These are phyloP conservation scores for Epinephelus malabaricus DNA, from an alignment of 2,797 vertebrate genomes.

Conservation along the genomic window DNA sequence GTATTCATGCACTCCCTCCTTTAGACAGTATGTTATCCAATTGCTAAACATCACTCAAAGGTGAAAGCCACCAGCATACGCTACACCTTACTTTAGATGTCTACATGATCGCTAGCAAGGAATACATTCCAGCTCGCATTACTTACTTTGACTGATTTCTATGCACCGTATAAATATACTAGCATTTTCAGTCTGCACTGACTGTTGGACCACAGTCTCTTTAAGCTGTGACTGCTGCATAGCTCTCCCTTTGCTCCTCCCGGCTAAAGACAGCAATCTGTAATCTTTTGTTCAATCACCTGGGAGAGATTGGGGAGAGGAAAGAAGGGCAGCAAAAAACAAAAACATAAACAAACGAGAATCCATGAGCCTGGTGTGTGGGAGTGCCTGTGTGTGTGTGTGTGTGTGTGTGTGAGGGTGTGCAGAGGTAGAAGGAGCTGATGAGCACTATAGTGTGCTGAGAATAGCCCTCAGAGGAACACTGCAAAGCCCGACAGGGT, in stretches of 20 bases:
- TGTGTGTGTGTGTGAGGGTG: conserved; percentile 28
- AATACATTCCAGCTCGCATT: conserved; percentile 5
- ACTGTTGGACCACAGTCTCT: conserved; percentile 32
- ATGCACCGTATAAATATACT: not conserved
- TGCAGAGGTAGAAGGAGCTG: conserved; percentile 44
- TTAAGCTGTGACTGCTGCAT: conserved; percentile 50
- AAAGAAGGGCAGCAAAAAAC: conserved; percentile 32
- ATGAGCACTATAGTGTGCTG: conserved; percentile 50
- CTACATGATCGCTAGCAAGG: conserved; percentile 21
- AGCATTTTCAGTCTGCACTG: conserved; percentile 22
- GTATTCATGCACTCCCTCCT: conserved; percentile 56
- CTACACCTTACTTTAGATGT: conserved; percentile 29
- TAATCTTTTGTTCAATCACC: conserved; percentile 76
- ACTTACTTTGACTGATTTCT: conserved; percentile 29
- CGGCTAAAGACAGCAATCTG: conserved; percentile 71
- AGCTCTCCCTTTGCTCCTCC: conserved; percentile 50
- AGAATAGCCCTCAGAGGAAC: conserved; percentile 65
- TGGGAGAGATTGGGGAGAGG: conserved; percentile 50
- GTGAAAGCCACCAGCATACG: conserved; percentile 32
- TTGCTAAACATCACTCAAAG: conserved; percentile 56
- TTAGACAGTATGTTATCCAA: conserved; percentile 44
- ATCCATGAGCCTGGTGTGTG: conserved; percentile 40
- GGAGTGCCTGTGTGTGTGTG: conserved; percentile 24
- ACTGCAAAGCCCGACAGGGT: conserved; percentile 50
- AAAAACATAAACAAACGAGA: conserved; percentile 44